These are phyloP conservation scores for Romanogobio albipinnatus DNA, from an alignment of 2,113 vertebrate species.

Conservation along the genomic window DNA sequence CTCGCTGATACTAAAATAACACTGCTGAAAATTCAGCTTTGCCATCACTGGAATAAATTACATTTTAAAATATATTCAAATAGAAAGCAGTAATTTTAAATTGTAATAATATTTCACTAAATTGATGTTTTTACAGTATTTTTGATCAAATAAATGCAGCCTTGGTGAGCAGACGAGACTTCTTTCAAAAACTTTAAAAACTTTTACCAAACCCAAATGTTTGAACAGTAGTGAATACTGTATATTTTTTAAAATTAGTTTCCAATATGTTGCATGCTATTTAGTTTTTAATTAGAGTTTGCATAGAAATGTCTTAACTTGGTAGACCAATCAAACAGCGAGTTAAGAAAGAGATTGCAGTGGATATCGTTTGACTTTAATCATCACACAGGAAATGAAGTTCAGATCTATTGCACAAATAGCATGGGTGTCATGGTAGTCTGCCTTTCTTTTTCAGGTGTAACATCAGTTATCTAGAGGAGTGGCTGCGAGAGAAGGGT, in stretches of 20 bases:
- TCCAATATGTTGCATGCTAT: neutral
- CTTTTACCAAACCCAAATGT: neutral
- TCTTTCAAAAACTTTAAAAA: neutral
- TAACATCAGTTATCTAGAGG: slow-evolving; percentile 97
- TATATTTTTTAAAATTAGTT: neutral
- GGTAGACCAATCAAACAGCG: neutral
- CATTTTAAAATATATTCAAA: too few species aligned
- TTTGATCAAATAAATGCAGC: neutral
- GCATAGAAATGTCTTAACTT: neutral
- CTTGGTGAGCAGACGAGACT: neutral
- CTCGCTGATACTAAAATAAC: too few species aligned
- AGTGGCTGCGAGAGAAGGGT: slow-evolving; percentile 96
- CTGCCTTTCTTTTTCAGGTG: slow-evolving; percentile 75
- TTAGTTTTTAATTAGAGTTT: neutral
- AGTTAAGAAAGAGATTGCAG: neutral
- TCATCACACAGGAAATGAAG: neutral
- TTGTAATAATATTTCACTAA: neutral
- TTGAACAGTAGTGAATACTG: neutral
- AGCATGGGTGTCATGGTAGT: neutral
- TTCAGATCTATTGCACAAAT: neutral
- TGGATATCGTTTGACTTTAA: neutral
- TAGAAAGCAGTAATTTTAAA: neutral
- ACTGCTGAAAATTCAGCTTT: neutral
- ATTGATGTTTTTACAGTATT: neutral
- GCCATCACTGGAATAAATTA: too few species aligned